A percentile compares a stretch with the other conserved stretches of the same genome.
phyloP scores from a whole-genome alignment of 1,140 invertebrate genomes.

The Cephus cinctus region DNA sequence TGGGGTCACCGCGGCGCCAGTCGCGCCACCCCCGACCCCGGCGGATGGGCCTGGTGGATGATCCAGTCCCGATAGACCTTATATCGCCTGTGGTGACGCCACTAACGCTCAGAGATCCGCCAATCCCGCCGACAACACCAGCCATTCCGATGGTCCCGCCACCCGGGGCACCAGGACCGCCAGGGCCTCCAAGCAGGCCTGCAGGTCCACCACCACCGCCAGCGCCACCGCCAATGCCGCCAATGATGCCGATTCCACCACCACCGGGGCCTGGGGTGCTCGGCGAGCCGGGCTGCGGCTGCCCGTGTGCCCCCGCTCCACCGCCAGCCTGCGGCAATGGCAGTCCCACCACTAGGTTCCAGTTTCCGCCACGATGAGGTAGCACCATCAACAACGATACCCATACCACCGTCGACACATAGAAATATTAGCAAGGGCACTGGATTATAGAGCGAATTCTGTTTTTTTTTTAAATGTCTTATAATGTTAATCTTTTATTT shows the following conservation, averaged over 20 bases:
- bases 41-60: constrained; percentile 16
- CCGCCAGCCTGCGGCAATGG: constrained; percentile 32
- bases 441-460: no score
- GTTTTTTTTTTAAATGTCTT: no score
- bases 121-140: constrained; percentile 18
- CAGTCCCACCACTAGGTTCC: constrained; percentile 33
- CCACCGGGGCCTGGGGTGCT: constrained; percentile 35
- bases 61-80: constrained; percentile 5
- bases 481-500: no score
- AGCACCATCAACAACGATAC: no score
- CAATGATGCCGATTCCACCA: neutral
- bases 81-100: constrained; percentile 19
- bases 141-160: constrained; percentile 15
- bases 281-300: constrained; percentile 43
- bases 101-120: constrained; percentile 27
- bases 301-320: constrained; percentile 33
- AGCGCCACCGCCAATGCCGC: constrained; percentile 16
- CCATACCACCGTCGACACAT: no score
- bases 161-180: constrained; percentile 20
- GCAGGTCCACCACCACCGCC: constrained; percentile 19
- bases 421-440: no score
- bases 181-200: constrained; percentile 17
- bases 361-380: no score
- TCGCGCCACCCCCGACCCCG: constrained; percentile 63
- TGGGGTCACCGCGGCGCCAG: constrained; percentile 67